A percentile compares a stretch with the other conserved stretches of the same genome.
Conservation (phyloP, 2,888 invertebrate genomes). For the Phortica magna region DNA sequence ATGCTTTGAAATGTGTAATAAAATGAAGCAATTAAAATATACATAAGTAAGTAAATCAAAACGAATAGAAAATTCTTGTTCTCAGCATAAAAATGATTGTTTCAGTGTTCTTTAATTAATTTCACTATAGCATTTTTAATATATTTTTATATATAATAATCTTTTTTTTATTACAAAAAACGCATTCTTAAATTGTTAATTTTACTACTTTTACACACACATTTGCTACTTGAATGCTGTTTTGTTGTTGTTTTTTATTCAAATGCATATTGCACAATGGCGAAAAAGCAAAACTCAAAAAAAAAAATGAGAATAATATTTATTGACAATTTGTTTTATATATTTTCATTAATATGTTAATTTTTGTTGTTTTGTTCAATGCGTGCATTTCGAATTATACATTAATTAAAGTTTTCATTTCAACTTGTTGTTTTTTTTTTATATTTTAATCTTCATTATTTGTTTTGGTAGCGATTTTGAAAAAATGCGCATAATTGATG, state of each 20-base stretch:
- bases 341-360: constrained; percentile 19
- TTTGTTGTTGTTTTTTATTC: not conserved
- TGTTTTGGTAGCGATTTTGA: constrained; percentile 26
- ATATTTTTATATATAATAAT: constrained; percentile 1
- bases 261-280: not conserved
- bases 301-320: not conserved
- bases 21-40: not conserved
- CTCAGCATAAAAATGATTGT: constrained; percentile 6
- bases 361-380: constrained; percentile 12
- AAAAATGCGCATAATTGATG: constrained; percentile 52
- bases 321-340: constrained; percentile 36
- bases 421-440: constrained; percentile 40
- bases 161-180: constrained; percentile 2
- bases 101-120: constrained; percentile 3
- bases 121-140: constrained; percentile 2
- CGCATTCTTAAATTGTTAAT: not conserved
- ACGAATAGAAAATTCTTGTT: too few relatives aligned
- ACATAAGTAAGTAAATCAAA: too few relatives aligned
- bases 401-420: constrained; percentile 28
- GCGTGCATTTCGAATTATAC: constrained; percentile 16
- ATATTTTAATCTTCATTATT: constrained; percentile 29
- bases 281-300: constrained; percentile 50
- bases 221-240: not conserved
- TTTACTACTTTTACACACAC: not conserved
- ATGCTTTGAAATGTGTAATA: not conserved